A percentile compares a stretch with the other conserved stretches of the same genome.
These are phyloP conservation scores for Anniella stebbinsi DNA, from an alignment of 2,797 vertebrate species.

Conservation along the genomic window DNA sequence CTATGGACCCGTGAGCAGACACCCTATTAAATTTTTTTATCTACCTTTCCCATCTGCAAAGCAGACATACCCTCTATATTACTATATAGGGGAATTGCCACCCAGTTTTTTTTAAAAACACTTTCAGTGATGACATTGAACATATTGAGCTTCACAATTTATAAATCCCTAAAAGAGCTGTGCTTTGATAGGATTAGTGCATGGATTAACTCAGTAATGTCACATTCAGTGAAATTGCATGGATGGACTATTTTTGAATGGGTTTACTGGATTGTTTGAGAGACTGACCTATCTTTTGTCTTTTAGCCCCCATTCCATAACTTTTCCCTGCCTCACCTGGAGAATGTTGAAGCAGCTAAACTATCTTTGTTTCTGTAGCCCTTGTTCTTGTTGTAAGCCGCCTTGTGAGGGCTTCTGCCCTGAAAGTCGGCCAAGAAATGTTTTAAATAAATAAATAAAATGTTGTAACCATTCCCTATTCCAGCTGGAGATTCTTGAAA, in stretches of 20 bases:
- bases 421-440: too few relatives aligned
- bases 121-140: conserved; percentile 4
- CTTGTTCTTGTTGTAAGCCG: too few relatives aligned
- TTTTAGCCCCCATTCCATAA: conserved; percentile 4
- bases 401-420: too few relatives aligned
- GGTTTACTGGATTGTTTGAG: conserved; percentile 18
- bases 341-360: neutral
- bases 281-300: neutral
- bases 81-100: conserved; percentile 12
- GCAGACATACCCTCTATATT: neutral
- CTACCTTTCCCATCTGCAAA: conserved; percentile 7
- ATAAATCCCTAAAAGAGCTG: conserved; percentile 41
- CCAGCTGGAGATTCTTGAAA: neutral
- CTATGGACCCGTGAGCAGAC: neutral
- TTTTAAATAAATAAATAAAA: too few relatives aligned
- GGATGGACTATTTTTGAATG: conserved; percentile 23
- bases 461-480: neutral
- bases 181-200: neutral
- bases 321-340: too few relatives aligned
- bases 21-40: conserved; percentile 1
- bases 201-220: conserved; percentile 21
- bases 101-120: neutral
- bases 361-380: neutral
- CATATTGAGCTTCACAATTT: neutral
- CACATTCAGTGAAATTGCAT: conserved; percentile 41